phyloP scores from a whole-genome alignment of 2,113 vertebrate genomes.

The Anas platyrhynchos region DNA sequence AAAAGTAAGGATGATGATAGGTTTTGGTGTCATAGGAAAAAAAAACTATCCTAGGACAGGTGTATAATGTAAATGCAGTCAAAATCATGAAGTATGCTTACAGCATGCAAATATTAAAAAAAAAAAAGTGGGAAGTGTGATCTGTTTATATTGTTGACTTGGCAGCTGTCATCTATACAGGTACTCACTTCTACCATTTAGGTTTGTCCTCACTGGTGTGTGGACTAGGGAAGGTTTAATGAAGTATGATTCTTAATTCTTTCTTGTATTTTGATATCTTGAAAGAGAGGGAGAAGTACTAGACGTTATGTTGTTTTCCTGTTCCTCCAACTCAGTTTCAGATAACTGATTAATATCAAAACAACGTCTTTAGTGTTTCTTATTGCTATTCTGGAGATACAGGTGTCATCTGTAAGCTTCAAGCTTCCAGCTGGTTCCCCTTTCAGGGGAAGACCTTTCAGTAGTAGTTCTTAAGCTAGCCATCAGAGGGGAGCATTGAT shows the following conservation, averaged over 20 bases:
- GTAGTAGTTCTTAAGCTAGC: conserved; percentile 45
- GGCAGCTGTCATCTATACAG: background rate
- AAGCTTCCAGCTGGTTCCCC: background rate
- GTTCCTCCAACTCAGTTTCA: background rate
- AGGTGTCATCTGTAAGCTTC: background rate
- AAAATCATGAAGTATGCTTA: background rate
- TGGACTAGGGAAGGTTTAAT: background rate
- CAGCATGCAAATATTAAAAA: background rate
- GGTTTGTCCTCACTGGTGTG: background rate
- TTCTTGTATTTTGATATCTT: background rate
- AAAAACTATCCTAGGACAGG: background rate
- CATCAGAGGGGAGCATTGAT: conserved; percentile 73
- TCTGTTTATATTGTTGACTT: background rate
- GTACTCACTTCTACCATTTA: background rate
- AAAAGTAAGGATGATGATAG: background rate
- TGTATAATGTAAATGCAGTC: background rate
- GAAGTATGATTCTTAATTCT: background rate
- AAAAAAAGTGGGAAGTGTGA: background rate
- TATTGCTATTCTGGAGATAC: background rate
- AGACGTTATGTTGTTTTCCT: background rate
- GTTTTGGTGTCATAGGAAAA: background rate
- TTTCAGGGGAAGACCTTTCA: background rate
- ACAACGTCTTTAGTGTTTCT: background rate
- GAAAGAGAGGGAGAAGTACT: background rate
- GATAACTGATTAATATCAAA: background rate